These are phyloP conservation scores for Solenodon paradoxus DNA, from an alignment of 2,113 vertebrate species.

Conservation along the genomic window DNA sequence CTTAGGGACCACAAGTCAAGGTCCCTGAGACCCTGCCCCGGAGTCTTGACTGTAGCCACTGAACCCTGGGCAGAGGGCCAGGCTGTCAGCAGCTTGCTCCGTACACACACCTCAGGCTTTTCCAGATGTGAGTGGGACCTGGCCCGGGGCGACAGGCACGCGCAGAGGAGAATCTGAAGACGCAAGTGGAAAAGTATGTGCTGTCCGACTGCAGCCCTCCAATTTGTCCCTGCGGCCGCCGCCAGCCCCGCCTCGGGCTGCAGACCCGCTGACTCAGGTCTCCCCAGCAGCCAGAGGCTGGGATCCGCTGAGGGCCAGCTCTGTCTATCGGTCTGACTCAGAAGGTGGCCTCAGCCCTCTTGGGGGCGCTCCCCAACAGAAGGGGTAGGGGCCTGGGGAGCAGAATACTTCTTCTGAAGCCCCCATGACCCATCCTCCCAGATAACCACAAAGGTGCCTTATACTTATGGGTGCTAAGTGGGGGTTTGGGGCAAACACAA, in stretches of 20 bases:
- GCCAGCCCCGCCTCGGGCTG: constrained; percentile 67
- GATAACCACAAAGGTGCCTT: background rate
- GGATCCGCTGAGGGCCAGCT: background rate
- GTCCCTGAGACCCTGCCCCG: background rate
- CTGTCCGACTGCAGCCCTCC: constrained; percentile 78
- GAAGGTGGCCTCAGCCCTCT: background rate
- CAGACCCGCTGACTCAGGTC: constrained; percentile 86
- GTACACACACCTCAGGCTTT: constrained; percentile 69
- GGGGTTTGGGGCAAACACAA: background rate
- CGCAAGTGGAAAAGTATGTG: constrained; percentile 83
- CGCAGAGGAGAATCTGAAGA: constrained; percentile 78
- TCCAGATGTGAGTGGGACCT: constrained; percentile 79
- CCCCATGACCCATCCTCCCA: fast-evolving
- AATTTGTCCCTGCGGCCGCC: constrained; percentile 78
- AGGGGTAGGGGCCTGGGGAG: fast-evolving
- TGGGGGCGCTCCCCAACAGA: background rate
- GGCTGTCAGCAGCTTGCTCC: background rate
- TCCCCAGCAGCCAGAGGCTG: background rate
- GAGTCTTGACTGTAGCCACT: background rate
- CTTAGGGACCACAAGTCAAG: background rate
- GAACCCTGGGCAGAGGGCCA: background rate
- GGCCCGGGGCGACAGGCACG: constrained; percentile 71
- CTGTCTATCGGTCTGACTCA: background rate
- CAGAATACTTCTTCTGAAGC: background rate
- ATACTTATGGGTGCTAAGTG: background rate